Evolutionary conservation across 2,888 invertebrate species (phyloP), one percentile per base, ranked within the genome.

Genomic region (Pyrochroa serraticornis): DNA sequence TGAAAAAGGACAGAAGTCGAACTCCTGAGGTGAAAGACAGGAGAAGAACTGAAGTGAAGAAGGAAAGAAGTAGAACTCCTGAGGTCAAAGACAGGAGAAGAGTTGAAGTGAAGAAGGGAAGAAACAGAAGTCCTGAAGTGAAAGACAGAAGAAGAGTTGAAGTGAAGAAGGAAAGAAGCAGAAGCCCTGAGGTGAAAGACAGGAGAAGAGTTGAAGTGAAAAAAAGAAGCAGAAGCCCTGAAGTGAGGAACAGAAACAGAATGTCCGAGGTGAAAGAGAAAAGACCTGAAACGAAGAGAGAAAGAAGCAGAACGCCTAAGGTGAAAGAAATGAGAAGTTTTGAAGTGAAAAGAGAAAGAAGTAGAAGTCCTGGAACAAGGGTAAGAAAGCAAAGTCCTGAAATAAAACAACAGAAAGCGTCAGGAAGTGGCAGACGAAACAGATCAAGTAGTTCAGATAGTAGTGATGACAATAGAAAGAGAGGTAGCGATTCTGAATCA

Each of bases 291-390:
- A 34, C 33, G 22, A 22, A 45, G 32, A 13, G 8, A 52, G 10
- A 43, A 74, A 8, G 73, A 62, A 63, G 73, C 64, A 56, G 74
- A 66, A 48, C 46, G 47, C 36, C 68, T 31, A 48, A 61, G 58
- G 49, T 68, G 54, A 43, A 30, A 9, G 13, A 39, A 43, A 22
- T 3, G 13, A 44, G 22, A 31, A 12, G 8, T 7, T 6, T 9
- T 12, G 9, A 14, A 55, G 60, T 49, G 48, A 42, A 39, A 58
- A 60, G 30, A 32, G 47, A 54, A 22, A 22, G 22, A 22, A 22
- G 22, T 5, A 22, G 22, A 22, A 22, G 2, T 22, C 22, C 22
- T 22, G 5, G 5, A 22, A 22, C 2, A 55, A 5, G 43, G 43
- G 43, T 6, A 30, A 44, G 42, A n/a, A 47, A 33, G 12, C 42